Percentiles rank a stretch among this genome's conserved stretches.
phyloP scores from a whole-genome alignment of 2,113 vertebrate species.

The Cebus imitator region DNA sequence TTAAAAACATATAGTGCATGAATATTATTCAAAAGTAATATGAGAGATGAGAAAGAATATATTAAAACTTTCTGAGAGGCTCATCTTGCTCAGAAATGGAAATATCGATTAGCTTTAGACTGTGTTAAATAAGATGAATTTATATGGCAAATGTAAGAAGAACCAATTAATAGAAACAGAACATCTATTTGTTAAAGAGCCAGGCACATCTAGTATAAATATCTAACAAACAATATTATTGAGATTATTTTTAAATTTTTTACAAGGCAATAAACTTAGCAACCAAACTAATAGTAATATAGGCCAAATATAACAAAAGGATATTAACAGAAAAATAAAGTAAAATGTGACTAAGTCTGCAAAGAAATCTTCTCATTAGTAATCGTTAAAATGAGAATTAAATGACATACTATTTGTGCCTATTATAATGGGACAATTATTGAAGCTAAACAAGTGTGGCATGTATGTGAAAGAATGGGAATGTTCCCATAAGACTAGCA shows the following conservation, averaged over 20 bases:
- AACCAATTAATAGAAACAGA: not conserved
- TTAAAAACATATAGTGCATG: not conserved
- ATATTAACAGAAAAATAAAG: not conserved
- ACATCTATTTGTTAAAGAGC: not conserved
- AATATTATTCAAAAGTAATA: not conserved
- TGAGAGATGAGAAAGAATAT: not conserved
- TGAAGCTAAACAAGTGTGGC: not conserved
- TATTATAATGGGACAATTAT: not conserved
- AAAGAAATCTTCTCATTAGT: not conserved
- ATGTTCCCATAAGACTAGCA: not conserved
- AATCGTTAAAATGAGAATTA: not conserved
- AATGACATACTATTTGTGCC: not conserved
- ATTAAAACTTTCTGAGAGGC: not conserved
- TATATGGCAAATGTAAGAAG: not conserved
- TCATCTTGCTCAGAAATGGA: not conserved
- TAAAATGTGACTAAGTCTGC: not conserved
- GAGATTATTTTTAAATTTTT: not conserved
- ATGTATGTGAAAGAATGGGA: not conserved
- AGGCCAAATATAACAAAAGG: not conserved
- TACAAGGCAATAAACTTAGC: not conserved
- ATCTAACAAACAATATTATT: not conserved
- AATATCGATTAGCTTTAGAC: not conserved
- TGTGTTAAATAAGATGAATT: not conserved
- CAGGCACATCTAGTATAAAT: not conserved
- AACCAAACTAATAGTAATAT: not conserved